Evolutionary conservation across 2,113 vertebrate genomes (phyloP), one percentile per base, ranked within the genome.

Genomic region (Aix galericulata): DNA sequence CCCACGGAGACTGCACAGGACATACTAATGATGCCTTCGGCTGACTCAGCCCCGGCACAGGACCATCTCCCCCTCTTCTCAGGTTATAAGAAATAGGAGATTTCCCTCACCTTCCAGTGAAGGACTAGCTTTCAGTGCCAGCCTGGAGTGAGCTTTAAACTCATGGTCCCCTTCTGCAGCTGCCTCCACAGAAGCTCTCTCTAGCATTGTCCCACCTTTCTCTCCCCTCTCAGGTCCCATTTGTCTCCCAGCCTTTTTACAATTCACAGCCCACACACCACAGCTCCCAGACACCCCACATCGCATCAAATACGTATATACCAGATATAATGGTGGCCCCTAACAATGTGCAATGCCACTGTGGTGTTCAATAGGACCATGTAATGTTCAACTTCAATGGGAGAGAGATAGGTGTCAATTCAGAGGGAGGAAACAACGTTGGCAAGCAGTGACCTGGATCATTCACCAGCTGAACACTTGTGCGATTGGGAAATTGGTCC

Each of bases 221-320:
- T 46, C n/a, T 69, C 46, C 67, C 22, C 10, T 11, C 10, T 53
- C 53, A 63, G 36, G 38, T 68, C 23, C n/a, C 15, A 23, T 64
- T 31, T 50, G 55, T 81, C 55, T 90, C 38, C 42, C 44, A 81
- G 31, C 13, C 31, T 68, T 69, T 92, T 81, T 68, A 59, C 14
- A 58, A 20, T 38, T 87, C 42, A 6, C 42, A 68, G 71, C 14
- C 58, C 58, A 38, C 13, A 8, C 55, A 58, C 42, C 27, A 62
- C 36, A 42, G 68, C 69, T 55, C 76, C 34, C 26, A 21, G 17
- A 34, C 25, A 46, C 5, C 16, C 27, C 2, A 0, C 0, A 0
- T 6, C 34, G 64, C 21, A 25, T 46, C 63, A 23, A 18, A 40
- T 64, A 64, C 17, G 3, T 63, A 63, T 40, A 38, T 27, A 16